These are phyloP conservation scores for Onychorhynchus coronatus DNA, from an alignment of 2,113 vertebrate species.

Conservation along the genomic window DNA sequence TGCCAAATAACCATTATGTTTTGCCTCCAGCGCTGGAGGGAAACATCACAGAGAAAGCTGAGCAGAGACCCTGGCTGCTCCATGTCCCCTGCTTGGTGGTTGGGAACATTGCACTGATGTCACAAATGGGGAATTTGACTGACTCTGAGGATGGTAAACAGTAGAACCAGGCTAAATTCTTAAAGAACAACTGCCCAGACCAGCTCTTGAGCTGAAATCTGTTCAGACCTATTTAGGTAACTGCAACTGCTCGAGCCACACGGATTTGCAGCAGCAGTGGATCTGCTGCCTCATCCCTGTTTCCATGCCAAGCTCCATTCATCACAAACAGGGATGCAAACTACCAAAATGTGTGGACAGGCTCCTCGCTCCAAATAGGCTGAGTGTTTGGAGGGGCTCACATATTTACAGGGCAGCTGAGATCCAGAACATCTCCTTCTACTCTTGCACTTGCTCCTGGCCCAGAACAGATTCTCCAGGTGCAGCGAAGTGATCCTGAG, in stretches of 20 bases:
- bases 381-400: not conserved
- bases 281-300: not conserved
- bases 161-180: not conserved
- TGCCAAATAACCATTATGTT: not conserved
- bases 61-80: not conserved
- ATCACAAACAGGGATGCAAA: not conserved
- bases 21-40: not conserved
- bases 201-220: not conserved
- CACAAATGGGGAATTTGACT: not conserved
- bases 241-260: accelerated
- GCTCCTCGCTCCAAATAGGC: not conserved
- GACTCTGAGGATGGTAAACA: not conserved
- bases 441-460: not conserved
- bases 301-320: not conserved
- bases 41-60: not conserved
- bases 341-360: not conserved
- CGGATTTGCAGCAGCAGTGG: not conserved
- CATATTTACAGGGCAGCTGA: not conserved
- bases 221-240: not conserved
- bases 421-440: not conserved
- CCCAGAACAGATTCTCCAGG: not conserved
- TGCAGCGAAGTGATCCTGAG: not conserved
- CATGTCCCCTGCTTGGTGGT: not conserved
- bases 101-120: slow-evolving; percentile 4
- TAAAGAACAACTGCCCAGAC: not conserved